These are phyloP conservation scores for Acutogordius australiensis DNA, from an alignment of 2,888 invertebrate species.

Conservation along the genomic window DNA sequence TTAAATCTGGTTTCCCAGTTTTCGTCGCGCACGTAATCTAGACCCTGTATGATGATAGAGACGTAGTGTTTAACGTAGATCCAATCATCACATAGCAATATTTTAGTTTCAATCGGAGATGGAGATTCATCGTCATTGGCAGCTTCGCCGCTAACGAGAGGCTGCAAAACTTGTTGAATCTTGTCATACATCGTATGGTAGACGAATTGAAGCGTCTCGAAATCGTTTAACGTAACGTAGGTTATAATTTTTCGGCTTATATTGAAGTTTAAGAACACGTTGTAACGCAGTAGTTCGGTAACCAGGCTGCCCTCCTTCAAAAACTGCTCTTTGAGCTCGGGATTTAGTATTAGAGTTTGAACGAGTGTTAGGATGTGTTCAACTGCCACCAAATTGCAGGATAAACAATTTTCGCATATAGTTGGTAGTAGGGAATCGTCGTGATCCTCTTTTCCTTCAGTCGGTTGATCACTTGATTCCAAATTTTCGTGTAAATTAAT, in stretches of 20 bases:
- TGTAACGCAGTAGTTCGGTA: background rate
- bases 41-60: background rate
- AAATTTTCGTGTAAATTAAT: too few relatives aligned
- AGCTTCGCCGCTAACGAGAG: background rate
- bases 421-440: background rate
- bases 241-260: background rate
- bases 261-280: background rate
- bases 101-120: too few relatives aligned
- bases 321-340: background rate
- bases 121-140: too few relatives aligned
- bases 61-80: background rate
- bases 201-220: background rate
- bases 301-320: too few relatives aligned
- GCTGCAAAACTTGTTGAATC: background rate
- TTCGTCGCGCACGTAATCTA: background rate
- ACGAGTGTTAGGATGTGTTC: background rate
- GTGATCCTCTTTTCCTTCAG: too few relatives aligned
- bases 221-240: background rate
- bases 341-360: background rate
- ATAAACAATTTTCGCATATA: background rate
- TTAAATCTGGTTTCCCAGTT: background rate
- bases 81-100: background rate
- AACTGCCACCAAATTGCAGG: background rate
- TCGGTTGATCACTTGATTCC: too few relatives aligned
- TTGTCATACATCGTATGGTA: background rate